phyloP scores from a whole-genome alignment of 2,113 vertebrate genomes.

The Chaenocephalus aceratus region DNA sequence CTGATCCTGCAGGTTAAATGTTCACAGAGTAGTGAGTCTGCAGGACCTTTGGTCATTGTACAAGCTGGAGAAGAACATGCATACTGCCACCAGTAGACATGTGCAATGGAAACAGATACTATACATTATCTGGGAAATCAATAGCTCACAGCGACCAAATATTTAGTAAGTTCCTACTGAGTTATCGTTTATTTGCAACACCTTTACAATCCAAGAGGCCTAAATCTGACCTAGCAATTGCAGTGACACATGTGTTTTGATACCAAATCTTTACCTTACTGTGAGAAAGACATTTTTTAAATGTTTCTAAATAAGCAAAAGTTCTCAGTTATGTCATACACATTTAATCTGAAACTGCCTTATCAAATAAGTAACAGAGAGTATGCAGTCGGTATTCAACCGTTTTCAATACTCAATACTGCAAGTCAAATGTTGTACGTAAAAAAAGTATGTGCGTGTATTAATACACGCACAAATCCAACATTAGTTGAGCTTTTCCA shows the following conservation, averaged over 20 bases:
- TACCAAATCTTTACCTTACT: neutral
- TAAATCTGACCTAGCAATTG: neutral
- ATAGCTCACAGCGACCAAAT: neutral
- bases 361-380: neutral
- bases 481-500: neutral
- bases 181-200: neutral
- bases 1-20: slow-evolving; percentile 39
- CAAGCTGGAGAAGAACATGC: slow-evolving; percentile 20
- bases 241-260: neutral
- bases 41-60: neutral
- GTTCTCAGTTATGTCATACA: neutral
- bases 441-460: too few species aligned
- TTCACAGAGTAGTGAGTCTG: slow-evolving; percentile 13
- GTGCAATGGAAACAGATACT: slow-evolving; percentile 19
- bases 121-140: neutral
- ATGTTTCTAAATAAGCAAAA: too few species aligned
- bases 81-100: slow-evolving; percentile 11
- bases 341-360: neutral
- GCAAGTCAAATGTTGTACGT: too few species aligned
- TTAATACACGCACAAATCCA: too few species aligned
- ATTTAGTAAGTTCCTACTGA: neutral
- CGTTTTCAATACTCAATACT: too few species aligned
- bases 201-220: neutral
- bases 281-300: too few species aligned
- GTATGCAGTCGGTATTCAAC: too few species aligned